A percentile compares a stretch with the other conserved stretches of the same genome.
phyloP scores from a whole-genome alignment of 2,888 invertebrate genomes.

The Epistrophe grossulariae region DNA sequence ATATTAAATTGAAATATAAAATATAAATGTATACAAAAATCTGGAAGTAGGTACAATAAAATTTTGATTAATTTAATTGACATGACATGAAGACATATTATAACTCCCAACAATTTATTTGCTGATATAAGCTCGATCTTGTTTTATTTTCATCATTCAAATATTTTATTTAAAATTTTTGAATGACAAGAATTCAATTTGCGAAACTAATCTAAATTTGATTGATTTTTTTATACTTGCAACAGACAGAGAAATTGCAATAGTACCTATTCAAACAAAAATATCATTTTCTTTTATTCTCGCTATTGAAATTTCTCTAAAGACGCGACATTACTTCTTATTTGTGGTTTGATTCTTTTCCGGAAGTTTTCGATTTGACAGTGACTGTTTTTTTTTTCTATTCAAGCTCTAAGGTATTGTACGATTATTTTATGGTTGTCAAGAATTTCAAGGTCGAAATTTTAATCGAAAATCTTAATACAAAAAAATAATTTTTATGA shows the following conservation, averaged over 20 bases:
- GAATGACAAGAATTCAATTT: not conserved
- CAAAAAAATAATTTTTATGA: not conserved
- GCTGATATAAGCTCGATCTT: not conserved
- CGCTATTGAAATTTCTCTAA: not conserved
- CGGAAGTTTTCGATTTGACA: not conserved
- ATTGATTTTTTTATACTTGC: not conserved
- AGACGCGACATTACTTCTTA: not conserved
- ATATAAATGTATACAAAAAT: no score
- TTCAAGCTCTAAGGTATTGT: not conserved
- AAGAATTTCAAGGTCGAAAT: not conserved
- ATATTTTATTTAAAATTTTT: not conserved
- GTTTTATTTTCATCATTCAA: not conserved
- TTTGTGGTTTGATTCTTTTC: not conserved
- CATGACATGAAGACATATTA: no score
- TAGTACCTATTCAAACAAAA: not conserved
- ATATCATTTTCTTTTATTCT: not conserved
- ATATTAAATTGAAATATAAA: no score
- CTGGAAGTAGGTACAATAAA: no score
- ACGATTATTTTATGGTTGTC: not conserved
- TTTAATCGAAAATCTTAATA: no score
- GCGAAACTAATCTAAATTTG: slow-evolving; percentile 26
- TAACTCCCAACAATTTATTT: not conserved
- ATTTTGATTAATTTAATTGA: no score
- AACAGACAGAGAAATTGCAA: slow-evolving; percentile 3
- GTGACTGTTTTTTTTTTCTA: not conserved